Evolutionary conservation across 1,140 invertebrate genomes (phyloP), one percentile per base, ranked within the genome.

Genomic region (Neoseiulus cucumeris): DNA sequence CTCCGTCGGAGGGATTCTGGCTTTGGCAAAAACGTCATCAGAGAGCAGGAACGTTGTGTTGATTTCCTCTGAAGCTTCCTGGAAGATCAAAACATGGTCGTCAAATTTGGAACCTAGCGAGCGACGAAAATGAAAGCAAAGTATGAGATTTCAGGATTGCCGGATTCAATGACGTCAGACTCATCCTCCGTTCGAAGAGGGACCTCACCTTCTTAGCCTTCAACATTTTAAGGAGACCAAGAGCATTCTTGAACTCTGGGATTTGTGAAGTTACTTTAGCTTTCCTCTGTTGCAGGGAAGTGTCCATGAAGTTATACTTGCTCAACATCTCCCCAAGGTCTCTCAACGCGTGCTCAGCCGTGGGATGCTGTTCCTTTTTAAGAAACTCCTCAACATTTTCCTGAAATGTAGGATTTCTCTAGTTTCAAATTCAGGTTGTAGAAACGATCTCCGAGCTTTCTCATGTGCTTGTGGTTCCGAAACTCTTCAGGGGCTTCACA

Each of bases 291-390:
- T 83, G 77, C 68, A 96, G 80, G 74, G 91, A 93, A 70, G 83
- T 85, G 77, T 96, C 93, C 87, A 97, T 93, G 73, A 92, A 91
- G 79, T 95, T 95, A 75, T 96, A 96, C 80, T 96, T 95, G 67
- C 83, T 84, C 77, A 92, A 88, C 74, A 87, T 85, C 72, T 95
- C 92, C 74, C 96, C 91, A 41, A 96, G 77, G 69, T 80, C 82
- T 71, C 84, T 84, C 44, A 96, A 76, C 14, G 91, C 91, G 74
- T 83, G 82, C 71, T 94, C 88, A 2, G 85, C 85, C 65, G 83
- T 83, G 42, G 82, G 82, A 71, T 83, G 81, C 72, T 89, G 89
- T 74, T 91, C 89, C 68, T 82, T 78, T 68, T 81, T 82, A 87
- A 97, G 92, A 74, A 87, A 97, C 55, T 84, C 81, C 73, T 95